Conservation (phyloP, 2,888 invertebrate species). For the Heliconius aoede region DNA sequence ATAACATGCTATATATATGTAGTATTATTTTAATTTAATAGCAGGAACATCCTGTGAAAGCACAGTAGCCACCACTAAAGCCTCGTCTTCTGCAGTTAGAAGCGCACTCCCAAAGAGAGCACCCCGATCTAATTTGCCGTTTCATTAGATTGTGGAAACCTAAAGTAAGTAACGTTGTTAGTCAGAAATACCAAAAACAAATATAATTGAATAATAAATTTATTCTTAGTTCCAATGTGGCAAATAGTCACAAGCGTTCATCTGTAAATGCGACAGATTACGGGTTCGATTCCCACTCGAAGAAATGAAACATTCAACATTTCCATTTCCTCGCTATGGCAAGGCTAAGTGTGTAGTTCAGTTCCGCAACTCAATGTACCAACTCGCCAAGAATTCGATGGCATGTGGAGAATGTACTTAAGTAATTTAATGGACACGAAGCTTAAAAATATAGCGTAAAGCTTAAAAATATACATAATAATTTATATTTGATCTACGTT, state of each 20-base stretch:
- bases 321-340: too few species aligned
- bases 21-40: not conserved
- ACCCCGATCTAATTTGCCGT: slow-evolving; percentile 18
- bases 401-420: too few species aligned
- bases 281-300: too few species aligned
- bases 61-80: slow-evolving; percentile 61
- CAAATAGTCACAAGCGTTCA: not conserved
- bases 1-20: not conserved
- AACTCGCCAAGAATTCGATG: too few species aligned
- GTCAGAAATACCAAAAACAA: slow-evolving; percentile 4
- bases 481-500: too few species aligned
- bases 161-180: not conserved
- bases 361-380: too few species aligned
- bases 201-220: not conserved
- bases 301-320: too few species aligned
- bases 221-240: not conserved
- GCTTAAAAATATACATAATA: too few species aligned
- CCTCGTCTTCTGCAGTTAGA: slow-evolving; percentile 57
- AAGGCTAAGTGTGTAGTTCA: too few species aligned
- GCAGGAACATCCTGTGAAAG: slow-evolving; percentile 64
- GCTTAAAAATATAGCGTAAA: too few species aligned
- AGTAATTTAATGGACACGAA: too few species aligned
- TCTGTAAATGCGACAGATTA: too few species aligned
- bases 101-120: slow-evolving; percentile 60
- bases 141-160: slow-evolving; percentile 21